Percentiles rank a stretch among this genome's conserved stretches.
phyloP scores from a whole-genome alignment of 2,113 vertebrate genomes.

The Corythornis cristatus region DNA sequence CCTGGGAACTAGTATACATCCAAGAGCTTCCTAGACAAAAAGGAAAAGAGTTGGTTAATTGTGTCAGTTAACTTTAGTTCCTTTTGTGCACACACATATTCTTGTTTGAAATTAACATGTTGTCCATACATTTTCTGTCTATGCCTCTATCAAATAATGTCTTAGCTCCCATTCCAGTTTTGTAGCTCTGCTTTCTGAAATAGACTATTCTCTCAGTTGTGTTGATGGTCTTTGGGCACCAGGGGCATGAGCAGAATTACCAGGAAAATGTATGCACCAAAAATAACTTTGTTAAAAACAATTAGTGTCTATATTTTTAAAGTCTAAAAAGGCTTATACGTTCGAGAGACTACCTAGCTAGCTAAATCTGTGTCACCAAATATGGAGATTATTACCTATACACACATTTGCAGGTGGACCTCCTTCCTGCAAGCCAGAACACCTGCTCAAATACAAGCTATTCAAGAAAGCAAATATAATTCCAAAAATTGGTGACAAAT shows the following conservation, averaged over 20 bases:
- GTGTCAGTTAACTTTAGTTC: not conserved
- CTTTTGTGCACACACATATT: not conserved
- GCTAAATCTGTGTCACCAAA: not conserved
- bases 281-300: not conserved
- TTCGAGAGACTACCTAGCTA: not conserved
- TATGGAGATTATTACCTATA: not conserved
- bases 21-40: not conserved
- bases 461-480: not conserved
- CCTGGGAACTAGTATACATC: not conserved
- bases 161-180: not conserved
- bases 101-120: not conserved
- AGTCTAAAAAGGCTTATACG: not conserved
- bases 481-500: not conserved
- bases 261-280: not conserved
- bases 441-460: not conserved
- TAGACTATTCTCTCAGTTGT: not conserved
- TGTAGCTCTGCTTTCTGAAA: not conserved
- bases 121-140: not conserved
- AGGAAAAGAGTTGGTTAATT: not conserved
- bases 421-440: not conserved
- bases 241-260: not conserved
- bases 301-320: not conserved
- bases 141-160: not conserved
- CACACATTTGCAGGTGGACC: not conserved
- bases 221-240: not conserved